Evolutionary conservation across 92 coral and sea anemone genomes (phyloP), one percentile per base, ranked within the genome.

Genomic region (Porites evermanni): DNA sequence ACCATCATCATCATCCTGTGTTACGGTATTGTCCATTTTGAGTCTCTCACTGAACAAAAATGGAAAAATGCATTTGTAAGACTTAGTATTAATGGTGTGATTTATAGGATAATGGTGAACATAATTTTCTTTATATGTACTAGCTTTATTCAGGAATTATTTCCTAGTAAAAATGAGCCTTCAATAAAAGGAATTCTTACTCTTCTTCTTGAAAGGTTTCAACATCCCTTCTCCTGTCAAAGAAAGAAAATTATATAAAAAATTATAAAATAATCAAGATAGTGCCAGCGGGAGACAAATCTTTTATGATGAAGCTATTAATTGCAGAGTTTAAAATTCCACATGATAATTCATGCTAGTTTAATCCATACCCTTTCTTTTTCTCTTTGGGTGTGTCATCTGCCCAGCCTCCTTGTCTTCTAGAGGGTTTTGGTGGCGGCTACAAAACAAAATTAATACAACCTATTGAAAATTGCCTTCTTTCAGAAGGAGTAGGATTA

Each of bases 361-460:
- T 7, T 78, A 3, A 6, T 58, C 53, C 67, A 54, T 74, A 93
- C 96, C 92, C 88, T 91, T 93, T 93, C 77, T 92, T 92, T 78
- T 93, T 94, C 44, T 93, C 95, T 72, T 92, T 93, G 11, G 95
- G 93, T 3, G 94, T 93, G 74, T 97, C 98, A 97, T 88, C 94
- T 64, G 99, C 99, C 99, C 99, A 97, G 44, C 99, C 99, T 44
- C 99, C 99, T 84, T 95, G 98, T 79, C 92, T 85, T 68, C 98
- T 92, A 56, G 99, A 97, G 69, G 99, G 99, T 75, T 94, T 85
- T 23, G 98, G 98, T 53, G 97, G 94, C 81, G 93, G 90, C 99
- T 97, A 70, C 24, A 64, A 16, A 87, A 67, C 24, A 53, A 52
- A 24, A 4, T 4, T 24, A 54, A 2, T 2, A 64, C 21, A 9